A percentile compares a stretch with the other conserved stretches of the same genome.
These are phyloP conservation scores for Heterodera filipjevi DNA, from an alignment of 2,888 invertebrate species.

Conservation along the genomic window DNA sequence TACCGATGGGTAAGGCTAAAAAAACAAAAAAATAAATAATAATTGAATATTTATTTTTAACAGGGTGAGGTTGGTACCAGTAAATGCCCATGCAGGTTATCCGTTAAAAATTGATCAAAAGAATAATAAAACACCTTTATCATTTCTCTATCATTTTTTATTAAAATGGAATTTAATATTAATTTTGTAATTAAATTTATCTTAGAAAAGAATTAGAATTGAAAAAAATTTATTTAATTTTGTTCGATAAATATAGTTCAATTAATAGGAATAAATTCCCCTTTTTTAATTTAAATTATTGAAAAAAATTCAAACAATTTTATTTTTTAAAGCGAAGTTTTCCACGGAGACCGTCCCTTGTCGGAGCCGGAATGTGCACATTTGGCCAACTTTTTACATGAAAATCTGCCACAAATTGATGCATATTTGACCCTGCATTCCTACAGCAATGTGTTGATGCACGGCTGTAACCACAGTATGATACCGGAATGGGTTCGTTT, in stretches of 20 bases:
- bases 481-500: background rate
- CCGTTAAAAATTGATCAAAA: background rate
- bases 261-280: too few relatives aligned
- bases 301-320: background rate
- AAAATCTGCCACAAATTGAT: conserved; percentile 44
- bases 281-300: too few relatives aligned
- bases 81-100: conserved; percentile 48
- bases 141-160: too few relatives aligned
- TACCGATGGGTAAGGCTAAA: conserved; percentile 51
- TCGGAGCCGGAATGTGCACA: conserved; percentile 54
- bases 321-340: conserved; percentile 32
- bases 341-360: conserved; percentile 46
- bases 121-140: too few relatives aligned
- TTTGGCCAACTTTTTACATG: conserved; percentile 47
- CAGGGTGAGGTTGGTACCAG: conserved; percentile 44
- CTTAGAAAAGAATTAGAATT: too few relatives aligned
- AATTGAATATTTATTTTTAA: background rate
- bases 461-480: conserved; percentile 56
- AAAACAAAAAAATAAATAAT: background rate
- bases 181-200: too few relatives aligned
- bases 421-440: conserved; percentile 58
- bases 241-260: too few relatives aligned
- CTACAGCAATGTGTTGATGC: conserved; percentile 56
- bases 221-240: too few relatives aligned
- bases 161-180: background rate